phyloP scores from a whole-genome alignment of 2,113 vertebrate genomes.

The Festucalex cinctus region DNA sequence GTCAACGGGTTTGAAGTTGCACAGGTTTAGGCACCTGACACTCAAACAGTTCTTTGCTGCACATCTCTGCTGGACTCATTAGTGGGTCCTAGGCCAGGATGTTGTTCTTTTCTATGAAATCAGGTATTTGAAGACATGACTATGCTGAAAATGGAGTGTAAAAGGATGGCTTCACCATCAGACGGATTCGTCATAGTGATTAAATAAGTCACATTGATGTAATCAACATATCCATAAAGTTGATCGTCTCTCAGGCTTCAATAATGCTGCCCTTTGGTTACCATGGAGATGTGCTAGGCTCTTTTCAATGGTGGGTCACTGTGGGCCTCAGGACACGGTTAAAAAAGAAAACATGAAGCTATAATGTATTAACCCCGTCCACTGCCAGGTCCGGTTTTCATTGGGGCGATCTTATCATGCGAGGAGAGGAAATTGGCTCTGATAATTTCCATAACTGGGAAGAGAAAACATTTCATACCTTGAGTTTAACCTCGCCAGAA shows the following conservation, averaged over 20 bases:
- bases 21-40: no score
- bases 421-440: constrained; percentile 85
- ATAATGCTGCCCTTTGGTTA: constrained; percentile 5
- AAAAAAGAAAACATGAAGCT: constrained; percentile 21
- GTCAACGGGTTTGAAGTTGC: no score
- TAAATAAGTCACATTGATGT: background rate
- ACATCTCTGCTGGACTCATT: no score
- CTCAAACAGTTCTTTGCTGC: no score
- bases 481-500: constrained; percentile 30
- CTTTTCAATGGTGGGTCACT: constrained; percentile 24
- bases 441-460: constrained; percentile 79
- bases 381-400: constrained; percentile 64
- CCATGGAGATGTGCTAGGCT: constrained; percentile 29
- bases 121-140: background rate
- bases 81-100: no score
- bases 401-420: constrained; percentile 75
- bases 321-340: constrained; percentile 37
- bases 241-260: constrained; percentile 6
- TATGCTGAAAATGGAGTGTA: no score
- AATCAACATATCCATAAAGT: constrained; percentile 1
- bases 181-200: background rate
- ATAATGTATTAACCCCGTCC: constrained; percentile 41
- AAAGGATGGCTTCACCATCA: background rate
- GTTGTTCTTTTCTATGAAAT: background rate
- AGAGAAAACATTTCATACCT: constrained; percentile 74